Evolutionary conservation across 92 coral and sea anemone species (phyloP).

Genomic region (Siderastrea radians): DNA sequence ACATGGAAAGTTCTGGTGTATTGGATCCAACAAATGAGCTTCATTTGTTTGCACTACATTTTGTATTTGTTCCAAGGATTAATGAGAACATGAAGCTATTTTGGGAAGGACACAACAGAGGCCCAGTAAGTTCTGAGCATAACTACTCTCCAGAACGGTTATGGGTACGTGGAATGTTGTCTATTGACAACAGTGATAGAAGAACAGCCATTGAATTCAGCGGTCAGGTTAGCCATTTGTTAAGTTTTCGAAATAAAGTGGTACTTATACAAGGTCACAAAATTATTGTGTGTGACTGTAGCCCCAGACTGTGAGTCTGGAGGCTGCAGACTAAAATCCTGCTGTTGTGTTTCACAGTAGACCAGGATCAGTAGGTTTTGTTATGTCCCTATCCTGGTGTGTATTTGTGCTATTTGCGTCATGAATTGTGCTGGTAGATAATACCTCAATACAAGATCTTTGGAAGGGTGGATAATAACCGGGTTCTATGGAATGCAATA

Average conservation of each 20-base stretch:
- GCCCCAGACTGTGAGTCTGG: no score
- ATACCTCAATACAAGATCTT: background rate
- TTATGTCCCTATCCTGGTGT: background rate
- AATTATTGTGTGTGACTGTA: background rate
- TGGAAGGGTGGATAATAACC: background rate
- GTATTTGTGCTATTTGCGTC: background rate
- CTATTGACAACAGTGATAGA: background rate
- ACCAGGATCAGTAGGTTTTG: background rate
- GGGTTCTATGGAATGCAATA: background rate
- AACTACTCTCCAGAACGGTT: conserved; percentile 47
- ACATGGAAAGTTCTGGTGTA: no score
- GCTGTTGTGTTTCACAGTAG: background rate
- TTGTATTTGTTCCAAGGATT: conserved; percentile 11
- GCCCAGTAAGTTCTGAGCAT: conserved; percentile 43
- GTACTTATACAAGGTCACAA: background rate
- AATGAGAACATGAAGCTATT: conserved; percentile 34
- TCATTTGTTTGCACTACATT: conserved; percentile 31
- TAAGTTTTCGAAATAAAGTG: background rate
- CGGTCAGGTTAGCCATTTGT: conserved; percentile 19
- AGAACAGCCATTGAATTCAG: conserved; percentile 37
- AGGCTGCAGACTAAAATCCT: background rate
- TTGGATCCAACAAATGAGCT: conserved; percentile 9
- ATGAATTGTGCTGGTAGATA: background rate
- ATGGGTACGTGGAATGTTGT: conserved; percentile 28
- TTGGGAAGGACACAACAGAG: conserved; percentile 38